These are phyloP conservation scores for Elysia crispata DNA, from an alignment of 2,888 invertebrate species.

Conservation along the genomic window DNA sequence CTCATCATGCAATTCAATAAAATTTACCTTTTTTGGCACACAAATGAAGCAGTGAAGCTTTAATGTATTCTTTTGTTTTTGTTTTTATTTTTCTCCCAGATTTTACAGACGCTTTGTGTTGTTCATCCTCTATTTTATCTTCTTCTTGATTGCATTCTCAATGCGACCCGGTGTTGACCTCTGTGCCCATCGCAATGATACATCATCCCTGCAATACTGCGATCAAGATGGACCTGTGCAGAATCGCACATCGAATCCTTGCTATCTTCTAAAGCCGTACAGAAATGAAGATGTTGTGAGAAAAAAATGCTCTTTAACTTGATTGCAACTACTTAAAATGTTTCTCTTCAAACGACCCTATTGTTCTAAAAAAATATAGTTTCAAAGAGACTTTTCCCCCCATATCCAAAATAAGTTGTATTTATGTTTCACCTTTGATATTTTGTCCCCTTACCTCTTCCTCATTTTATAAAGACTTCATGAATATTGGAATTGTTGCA, in stretches of 20 bases:
- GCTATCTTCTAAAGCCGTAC: conserved; percentile 71
- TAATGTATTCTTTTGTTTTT: conserved; percentile 15
- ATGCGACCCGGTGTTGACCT: conserved; percentile 83
- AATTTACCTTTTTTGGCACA: too few relatives aligned
- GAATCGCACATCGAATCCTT: conserved; percentile 64
- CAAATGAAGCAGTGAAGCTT: too few relatives aligned
- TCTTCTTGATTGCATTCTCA: conserved; percentile 92
- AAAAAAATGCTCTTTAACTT: conserved; percentile 4
- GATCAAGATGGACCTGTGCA: conserved; percentile 48
- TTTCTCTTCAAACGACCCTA: too few relatives aligned
- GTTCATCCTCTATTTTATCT: conserved; percentile 92
- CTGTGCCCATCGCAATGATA: conserved; percentile 58
- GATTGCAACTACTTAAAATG: too few relatives aligned
- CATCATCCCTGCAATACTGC: conserved; percentile 37
- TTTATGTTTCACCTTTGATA: too few relatives aligned
- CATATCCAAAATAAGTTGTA: too few relatives aligned
- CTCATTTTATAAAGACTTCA: too few relatives aligned
- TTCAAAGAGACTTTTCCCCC: too few relatives aligned
- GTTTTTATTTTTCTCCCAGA: conserved; percentile 79
- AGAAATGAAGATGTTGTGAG: conserved; percentile 69
- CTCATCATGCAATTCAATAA: too few relatives aligned
- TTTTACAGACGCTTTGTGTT: conserved; percentile 95
- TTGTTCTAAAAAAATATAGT: too few relatives aligned
- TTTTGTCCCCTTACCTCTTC: too few relatives aligned
- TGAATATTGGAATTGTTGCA: too few relatives aligned